These are phyloP conservation scores for Spizella passerina DNA, from an alignment of 2,797 vertebrate species.

Conservation along the genomic window DNA sequence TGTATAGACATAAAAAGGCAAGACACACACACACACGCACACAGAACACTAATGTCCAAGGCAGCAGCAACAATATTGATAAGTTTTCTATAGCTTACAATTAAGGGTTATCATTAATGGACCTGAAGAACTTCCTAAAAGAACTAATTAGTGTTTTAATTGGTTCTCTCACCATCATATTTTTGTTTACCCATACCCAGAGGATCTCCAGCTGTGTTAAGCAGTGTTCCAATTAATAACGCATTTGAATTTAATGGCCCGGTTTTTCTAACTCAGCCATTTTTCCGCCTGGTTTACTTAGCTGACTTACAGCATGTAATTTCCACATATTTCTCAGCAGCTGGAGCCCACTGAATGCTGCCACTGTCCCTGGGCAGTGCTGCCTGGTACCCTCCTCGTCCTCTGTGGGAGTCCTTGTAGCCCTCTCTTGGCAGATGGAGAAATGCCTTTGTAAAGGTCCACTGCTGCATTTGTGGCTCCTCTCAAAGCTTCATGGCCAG, in stretches of 20 bases:
- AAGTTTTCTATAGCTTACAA: neutral
- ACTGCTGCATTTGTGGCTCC: neutral
- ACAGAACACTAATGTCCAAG: neutral
- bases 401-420: neutral
- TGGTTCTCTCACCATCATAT: neutral
- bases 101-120: neutral
- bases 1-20: neutral
- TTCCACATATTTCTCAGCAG: conserved; percentile 35
- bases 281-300: conserved; percentile 27
- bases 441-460: neutral
- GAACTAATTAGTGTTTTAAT: conserved; percentile 17
- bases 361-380: conserved; percentile 9
- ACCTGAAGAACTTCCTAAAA: neutral
- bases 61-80: neutral
- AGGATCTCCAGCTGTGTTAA: conserved; percentile 30
- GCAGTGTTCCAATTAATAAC: conserved; percentile 36
- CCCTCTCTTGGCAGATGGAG: neutral
- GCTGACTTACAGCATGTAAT: conserved; percentile 16
- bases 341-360: conserved; percentile 34
- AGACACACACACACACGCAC: neutral
- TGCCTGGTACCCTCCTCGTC: neutral
- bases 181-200: conserved; percentile 10
- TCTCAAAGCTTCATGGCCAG: neutral
- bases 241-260: neutral
- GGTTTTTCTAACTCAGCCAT: conserved; percentile 36